A percentile compares a stretch with the other conserved stretches of the same genome.
phyloP scores from a whole-genome alignment of 2,888 invertebrate genomes.

The Zygogramma bicolorata region DNA sequence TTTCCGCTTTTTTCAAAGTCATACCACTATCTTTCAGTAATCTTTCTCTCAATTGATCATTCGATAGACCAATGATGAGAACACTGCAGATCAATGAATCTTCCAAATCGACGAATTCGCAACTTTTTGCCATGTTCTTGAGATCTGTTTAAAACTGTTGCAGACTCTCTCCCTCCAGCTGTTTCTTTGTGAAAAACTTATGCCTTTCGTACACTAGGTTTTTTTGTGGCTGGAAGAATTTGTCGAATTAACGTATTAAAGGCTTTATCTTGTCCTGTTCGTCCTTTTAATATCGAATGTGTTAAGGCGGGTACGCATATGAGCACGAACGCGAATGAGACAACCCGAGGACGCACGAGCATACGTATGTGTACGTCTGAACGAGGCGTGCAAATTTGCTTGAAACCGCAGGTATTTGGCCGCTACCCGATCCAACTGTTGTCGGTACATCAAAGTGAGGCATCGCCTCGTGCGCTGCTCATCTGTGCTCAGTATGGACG shows the following conservation, averaged over 20 bases:
- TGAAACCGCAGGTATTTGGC: too few species aligned
- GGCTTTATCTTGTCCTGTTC: neutral
- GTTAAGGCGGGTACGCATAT: too few species aligned
- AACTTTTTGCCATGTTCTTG: conserved; percentile 9
- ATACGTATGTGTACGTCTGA: too few species aligned
- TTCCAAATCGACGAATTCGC: conserved; percentile 13
- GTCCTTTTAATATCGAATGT: too few species aligned
- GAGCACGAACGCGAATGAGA: too few species aligned
- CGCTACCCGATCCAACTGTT: too few species aligned
- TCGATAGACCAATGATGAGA: conserved; percentile 5
- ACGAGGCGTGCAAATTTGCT: too few species aligned
- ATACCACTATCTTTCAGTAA: neutral
- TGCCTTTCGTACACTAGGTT: conserved; percentile 10
- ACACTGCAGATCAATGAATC: conserved; percentile 11
- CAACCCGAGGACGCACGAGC: too few species aligned
- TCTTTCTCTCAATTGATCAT: neutral
- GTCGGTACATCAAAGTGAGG: too few species aligned
- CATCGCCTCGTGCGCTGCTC: too few species aligned
- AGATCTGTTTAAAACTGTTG: conserved; percentile 11
- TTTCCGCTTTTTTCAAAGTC: conserved; percentile 9
- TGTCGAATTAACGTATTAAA: conserved; percentile 2
- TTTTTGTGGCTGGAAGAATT: neutral
- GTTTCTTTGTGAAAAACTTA: conserved; percentile 14
- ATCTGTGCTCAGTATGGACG: too few species aligned
- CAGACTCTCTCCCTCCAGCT: conserved; percentile 9